These are phyloP conservation scores for Anseranas semipalmata DNA, from an alignment of 2,113 vertebrate genomes.

Conservation along the genomic window DNA sequence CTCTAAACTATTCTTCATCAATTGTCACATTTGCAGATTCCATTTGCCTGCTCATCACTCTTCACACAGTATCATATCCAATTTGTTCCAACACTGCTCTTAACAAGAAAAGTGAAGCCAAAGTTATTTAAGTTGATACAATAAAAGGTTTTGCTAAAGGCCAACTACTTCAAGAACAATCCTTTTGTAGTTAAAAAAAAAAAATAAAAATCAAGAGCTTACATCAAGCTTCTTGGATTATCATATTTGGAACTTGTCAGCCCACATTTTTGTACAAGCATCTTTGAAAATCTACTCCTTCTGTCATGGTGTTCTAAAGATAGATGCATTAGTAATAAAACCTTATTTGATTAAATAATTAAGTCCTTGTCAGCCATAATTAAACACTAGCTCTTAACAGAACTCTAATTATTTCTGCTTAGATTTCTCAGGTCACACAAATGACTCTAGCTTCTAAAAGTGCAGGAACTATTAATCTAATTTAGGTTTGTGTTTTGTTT, in stretches of 20 bases:
- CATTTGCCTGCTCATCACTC: not conserved
- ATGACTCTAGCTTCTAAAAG: not conserved
- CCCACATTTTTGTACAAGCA: not conserved
- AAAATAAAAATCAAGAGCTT: not conserved
- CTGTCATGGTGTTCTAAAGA: conserved; percentile 2
- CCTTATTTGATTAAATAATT: conserved; percentile 55
- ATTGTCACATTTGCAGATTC: not conserved
- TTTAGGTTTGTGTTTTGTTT: not conserved
- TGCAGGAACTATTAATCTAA: not conserved
- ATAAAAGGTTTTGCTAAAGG: not conserved
- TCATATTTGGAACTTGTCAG: not conserved
- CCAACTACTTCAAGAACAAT: not conserved
- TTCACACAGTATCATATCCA: not conserved
- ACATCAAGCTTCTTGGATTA: not conserved
- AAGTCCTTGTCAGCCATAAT: conserved; percentile 35
- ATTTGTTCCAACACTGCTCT: not conserved
- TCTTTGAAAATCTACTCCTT: conserved; percentile 15
- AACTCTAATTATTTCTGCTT: conserved; percentile 41
- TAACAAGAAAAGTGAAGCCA: not conserved
- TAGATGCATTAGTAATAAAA: conserved; percentile 16
- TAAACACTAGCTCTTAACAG: conserved; percentile 21
- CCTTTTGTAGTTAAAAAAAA: not conserved
- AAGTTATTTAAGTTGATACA: not conserved
- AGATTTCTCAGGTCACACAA: conserved; percentile 16
- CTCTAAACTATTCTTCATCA: not conserved